Evolutionary conservation across 2,113 vertebrate genomes (phyloP).

Genomic region (Menura novaehollandiae): DNA sequence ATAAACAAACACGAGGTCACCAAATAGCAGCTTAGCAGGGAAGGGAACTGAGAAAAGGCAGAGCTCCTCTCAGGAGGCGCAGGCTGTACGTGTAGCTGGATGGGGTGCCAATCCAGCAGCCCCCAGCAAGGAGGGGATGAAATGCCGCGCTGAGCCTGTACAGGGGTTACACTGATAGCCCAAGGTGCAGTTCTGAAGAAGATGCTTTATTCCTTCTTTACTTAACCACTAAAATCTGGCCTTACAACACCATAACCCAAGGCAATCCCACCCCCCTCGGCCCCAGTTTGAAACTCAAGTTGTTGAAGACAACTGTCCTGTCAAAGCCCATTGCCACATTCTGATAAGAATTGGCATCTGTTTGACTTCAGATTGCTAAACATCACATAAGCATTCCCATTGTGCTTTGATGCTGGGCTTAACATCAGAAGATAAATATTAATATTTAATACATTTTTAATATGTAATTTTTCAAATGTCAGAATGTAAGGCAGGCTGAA

Average conservation of each 20-base stretch:
- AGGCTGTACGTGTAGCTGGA: fast-evolving
- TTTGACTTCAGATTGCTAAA: slow-evolving; percentile 34
- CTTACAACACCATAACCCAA: neutral
- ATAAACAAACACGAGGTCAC: neutral
- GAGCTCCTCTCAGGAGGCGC: neutral
- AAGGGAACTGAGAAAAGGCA: neutral
- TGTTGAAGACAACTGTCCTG: neutral
- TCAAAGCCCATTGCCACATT: neutral
- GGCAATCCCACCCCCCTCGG: neutral
- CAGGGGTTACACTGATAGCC: neutral
- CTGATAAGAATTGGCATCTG: neutral
- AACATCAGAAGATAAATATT: slow-evolving; percentile 41
- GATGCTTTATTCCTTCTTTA: neutral
- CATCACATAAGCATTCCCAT: neutral
- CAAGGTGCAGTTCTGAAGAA: neutral
- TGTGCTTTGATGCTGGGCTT: slow-evolving; percentile 31
- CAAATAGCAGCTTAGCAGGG: neutral
- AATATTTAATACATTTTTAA: slow-evolving; percentile 31
- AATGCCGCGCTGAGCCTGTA: neutral
- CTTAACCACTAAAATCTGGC: neutral
- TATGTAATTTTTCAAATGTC: slow-evolving; percentile 39
- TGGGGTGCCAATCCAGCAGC: neutral
- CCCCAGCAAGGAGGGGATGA: neutral
- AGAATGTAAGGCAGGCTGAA: slow-evolving; percentile 25
- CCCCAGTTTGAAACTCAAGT: neutral